Evolutionary conservation across 2,888 invertebrate genomes (phyloP).

Genomic region (Aphelenchoides bicaudatus): DNA sequence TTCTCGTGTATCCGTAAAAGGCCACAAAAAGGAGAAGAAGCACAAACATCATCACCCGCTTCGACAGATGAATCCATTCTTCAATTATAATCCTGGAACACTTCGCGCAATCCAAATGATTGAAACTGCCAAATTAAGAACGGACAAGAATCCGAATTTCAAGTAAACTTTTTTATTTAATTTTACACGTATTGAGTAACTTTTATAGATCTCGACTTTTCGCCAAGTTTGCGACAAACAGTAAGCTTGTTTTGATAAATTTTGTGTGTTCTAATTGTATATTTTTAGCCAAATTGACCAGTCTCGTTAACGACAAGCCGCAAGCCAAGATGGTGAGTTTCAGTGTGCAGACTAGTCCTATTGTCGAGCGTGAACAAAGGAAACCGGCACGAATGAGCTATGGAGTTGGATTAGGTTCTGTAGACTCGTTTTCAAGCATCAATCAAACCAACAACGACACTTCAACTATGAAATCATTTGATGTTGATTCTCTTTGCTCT

Average conservation of each 20-base stretch:
- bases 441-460: conserved; percentile 24
- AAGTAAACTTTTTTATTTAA: conserved; percentile 27
- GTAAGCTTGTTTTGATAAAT: no score
- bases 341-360: conserved; percentile 34
- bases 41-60: conserved; percentile 6
- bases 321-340: conserved; percentile 33
- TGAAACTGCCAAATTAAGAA: conserved; percentile 33
- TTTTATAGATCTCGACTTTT: conserved; percentile 34
- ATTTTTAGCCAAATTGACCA: conserved; percentile 41
- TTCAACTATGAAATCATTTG: conserved; percentile 32
- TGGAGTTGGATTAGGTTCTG: conserved; percentile 25
- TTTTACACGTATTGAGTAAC: not conserved
- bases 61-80: conserved; percentile 12
- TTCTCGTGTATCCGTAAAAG: conserved; percentile 11
- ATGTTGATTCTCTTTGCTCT: conserved; percentile 52
- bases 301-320: conserved; percentile 41
- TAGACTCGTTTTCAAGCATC: conserved; percentile 32
- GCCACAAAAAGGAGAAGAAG: conserved; percentile 13
- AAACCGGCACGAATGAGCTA: not conserved
- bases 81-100: conserved; percentile 24
- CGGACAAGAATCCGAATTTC: conserved; percentile 30
- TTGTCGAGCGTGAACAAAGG: conserved; percentile 20
- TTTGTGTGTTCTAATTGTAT: no score
- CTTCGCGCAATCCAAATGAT: conserved; percentile 37
- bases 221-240: conserved; percentile 40